Percentiles rank a stretch among this genome's conserved stretches.
Conservation (phyloP, 2,888 invertebrate species). For the Dolichopus griseipennis region DNA sequence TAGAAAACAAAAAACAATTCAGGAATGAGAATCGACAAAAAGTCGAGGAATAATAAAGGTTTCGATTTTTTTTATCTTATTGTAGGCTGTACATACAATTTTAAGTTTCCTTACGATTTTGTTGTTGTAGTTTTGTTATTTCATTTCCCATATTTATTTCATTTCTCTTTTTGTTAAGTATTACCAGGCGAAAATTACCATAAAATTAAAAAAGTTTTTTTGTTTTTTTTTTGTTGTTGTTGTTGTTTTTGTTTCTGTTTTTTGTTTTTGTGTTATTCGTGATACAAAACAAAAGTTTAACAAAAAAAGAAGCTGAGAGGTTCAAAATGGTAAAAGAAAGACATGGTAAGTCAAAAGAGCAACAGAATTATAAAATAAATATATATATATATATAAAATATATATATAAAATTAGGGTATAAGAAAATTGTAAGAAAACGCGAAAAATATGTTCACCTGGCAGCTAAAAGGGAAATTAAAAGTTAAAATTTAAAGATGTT, state of each 20-base stretch:
- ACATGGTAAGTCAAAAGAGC: conserved; percentile 4
- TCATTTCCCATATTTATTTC: background rate
- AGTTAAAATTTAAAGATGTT: background rate
- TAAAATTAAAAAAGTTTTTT: background rate
- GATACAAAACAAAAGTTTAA: background rate
- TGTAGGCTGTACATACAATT: no score
- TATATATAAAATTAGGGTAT: no score
- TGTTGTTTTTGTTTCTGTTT: no score
- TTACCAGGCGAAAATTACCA: conserved; percentile 6
- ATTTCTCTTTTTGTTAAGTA: background rate
- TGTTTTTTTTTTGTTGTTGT: no score
- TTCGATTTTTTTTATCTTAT: no score
- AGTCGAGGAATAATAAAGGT: no score
- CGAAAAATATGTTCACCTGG: background rate
- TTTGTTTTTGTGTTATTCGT: background rate
- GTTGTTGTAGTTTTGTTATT: background rate
- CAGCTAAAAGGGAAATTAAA: conserved; percentile 2
- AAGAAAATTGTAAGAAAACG: no score
- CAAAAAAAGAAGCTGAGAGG: no score
- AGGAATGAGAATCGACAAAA: no score
- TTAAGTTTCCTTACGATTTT: background rate
- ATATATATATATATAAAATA: no score
- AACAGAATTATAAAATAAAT: background rate
- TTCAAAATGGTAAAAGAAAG: background rate
- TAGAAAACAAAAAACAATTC: no score